Percentiles rank a stretch among this genome's conserved stretches.
phyloP scores from a whole-genome alignment of 2,888 invertebrate genomes.

The Choreutis nemorana region DNA sequence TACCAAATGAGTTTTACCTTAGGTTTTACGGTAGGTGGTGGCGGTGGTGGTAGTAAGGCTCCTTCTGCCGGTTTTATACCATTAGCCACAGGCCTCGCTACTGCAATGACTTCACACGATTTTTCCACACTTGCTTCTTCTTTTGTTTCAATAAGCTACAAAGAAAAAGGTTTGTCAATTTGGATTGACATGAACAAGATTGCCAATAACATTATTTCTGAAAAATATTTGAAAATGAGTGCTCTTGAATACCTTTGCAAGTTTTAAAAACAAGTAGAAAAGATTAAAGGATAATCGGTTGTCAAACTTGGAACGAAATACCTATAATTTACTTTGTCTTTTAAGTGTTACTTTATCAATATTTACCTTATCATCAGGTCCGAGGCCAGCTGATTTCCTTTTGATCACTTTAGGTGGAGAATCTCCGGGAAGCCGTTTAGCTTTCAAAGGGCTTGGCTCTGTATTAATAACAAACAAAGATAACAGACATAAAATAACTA shows the following conservation, averaged over 20 bases:
- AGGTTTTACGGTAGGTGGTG: slow-evolving; percentile 28
- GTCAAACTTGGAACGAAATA: too few species aligned
- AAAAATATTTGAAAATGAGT: too few species aligned
- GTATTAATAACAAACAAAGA: not conserved
- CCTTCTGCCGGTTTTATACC: slow-evolving; percentile 52
- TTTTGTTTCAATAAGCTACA: too few species aligned
- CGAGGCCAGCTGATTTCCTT: slow-evolving; percentile 35
- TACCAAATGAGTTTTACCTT: slow-evolving; percentile 30
- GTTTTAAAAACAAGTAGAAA: too few species aligned
- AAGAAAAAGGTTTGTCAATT: too few species aligned
- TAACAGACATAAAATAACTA: not conserved
- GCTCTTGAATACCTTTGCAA: too few species aligned
- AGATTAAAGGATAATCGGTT: too few species aligned
- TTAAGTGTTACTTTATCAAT: too few species aligned
- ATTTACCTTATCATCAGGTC: slow-evolving; percentile 31
- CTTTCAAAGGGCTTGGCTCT: slow-evolving; percentile 48
- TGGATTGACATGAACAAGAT: too few species aligned
- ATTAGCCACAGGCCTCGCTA: slow-evolving; percentile 49
- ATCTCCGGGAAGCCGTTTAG: slow-evolving; percentile 39
- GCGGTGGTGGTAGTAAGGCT: slow-evolving; percentile 52
- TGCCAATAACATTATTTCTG: too few species aligned
- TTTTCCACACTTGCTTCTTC: slow-evolving; percentile 11
- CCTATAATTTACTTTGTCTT: too few species aligned
- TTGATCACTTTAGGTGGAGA: slow-evolving; percentile 62
- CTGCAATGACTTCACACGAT: slow-evolving; percentile 32